Percentiles rank a stretch among this genome's conserved stretches.
These are phyloP conservation scores for Neopelma chrysocephalum DNA, from an alignment of 2,797 vertebrate genomes.

Conservation along the genomic window DNA sequence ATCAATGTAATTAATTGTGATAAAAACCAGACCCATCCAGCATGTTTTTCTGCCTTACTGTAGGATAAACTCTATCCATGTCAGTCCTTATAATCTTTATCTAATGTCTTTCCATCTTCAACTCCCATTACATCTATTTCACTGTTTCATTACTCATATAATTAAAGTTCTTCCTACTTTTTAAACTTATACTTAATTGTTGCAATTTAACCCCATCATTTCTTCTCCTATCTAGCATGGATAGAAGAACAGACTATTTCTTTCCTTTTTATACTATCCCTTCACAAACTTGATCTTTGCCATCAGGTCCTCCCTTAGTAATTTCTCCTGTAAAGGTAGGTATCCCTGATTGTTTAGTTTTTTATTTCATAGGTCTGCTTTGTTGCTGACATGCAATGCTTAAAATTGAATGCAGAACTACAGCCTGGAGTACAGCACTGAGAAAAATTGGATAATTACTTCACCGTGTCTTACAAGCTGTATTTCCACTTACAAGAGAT, in stretches of 20 bases:
- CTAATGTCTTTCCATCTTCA: neutral
- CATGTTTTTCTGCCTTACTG: neutral
- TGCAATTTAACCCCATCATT: neutral
- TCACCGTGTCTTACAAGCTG: neutral
- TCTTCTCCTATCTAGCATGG: neutral
- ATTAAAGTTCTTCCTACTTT: neutral
- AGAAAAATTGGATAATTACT: neutral
- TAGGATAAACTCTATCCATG: neutral
- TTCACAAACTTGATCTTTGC: neutral
- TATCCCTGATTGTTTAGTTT: neutral
- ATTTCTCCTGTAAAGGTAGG: neutral
- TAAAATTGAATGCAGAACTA: neutral
- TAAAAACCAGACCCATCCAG: neutral
- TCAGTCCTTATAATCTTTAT: neutral
- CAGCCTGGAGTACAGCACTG: neutral
- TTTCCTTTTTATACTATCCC: neutral
- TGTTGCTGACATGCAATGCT: neutral
- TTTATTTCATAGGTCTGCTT: neutral
- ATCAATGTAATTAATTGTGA: neutral
- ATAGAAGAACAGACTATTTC: neutral
- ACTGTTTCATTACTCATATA: neutral
- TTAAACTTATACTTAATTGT: neutral
- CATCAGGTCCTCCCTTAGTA: neutral
- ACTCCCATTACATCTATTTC: neutral
- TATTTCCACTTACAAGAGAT: constrained; percentile 37